Evolutionary conservation across 2,797 vertebrate genomes (phyloP), one percentile per base, ranked within the genome.

Genomic region (Poliocrania exsul): DNA sequence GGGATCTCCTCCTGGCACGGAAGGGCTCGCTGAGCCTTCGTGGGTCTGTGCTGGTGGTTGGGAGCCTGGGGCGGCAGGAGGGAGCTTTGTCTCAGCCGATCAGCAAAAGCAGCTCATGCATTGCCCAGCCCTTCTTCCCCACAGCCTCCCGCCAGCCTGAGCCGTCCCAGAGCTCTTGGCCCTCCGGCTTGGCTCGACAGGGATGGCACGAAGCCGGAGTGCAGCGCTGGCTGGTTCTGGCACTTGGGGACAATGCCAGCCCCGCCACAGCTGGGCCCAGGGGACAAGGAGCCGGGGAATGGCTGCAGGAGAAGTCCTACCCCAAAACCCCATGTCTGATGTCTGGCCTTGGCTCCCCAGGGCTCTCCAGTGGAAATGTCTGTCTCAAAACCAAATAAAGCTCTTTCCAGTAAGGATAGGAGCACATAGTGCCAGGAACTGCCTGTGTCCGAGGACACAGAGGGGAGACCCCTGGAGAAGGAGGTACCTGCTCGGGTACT

Each of bases 71-170:
- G 67, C 80, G 57, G 77, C 80, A 12, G 29, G 46, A 90, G 70
- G 46, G 69, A 88, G 91, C 72, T 95, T 91, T 91, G 91, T 86
- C 75, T 81, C 35, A 71, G 61, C 61, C 0, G 31, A 81, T 90
- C 49, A 81, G 61, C 69, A 53, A 87, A 61, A 92, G 92, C 86
- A 77, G 94, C 85, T 92, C 80, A 67, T 44, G 38, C 49, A 9
- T 37, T 60, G 79, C 61, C 46, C 77, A 74, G 67, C 10, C 40
- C 46, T 57, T 83, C 82, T 50, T 1, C 21, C 29, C 4, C 11
- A 10, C 15, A 33, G 33, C 46, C 65, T 65, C 29, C 37, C 0
- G 0, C 53, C 2, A 74, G 17, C 57, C 75, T 26, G 65, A 2
- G 8, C 21, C 29, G 16, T 46, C 17, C 21, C 62, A 13, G 50